Conservation (phyloP, 2,888 invertebrate species). For the Macrophya alboannulata region DNA sequence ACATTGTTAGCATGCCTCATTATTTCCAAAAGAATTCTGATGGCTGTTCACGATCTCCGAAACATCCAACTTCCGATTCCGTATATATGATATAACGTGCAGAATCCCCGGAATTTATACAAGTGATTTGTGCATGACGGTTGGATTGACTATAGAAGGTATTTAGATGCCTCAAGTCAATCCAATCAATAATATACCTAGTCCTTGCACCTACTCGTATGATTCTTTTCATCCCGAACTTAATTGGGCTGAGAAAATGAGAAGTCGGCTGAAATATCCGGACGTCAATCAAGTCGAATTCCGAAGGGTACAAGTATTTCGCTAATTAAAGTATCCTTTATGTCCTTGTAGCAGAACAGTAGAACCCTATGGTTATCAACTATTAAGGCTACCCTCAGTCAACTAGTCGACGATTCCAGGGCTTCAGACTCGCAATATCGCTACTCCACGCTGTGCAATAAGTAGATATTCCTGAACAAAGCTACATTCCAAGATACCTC, state of each 20-base stretch:
- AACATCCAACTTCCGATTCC: not conserved
- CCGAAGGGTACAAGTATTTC: not conserved
- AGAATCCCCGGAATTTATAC: not conserved
- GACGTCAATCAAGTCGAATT: conserved; percentile 23
- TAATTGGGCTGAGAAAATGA: not conserved
- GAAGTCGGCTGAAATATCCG: not conserved
- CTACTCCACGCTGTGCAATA: conserved; percentile 42
- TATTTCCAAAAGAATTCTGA: not conserved
- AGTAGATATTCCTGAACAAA: conserved; percentile 46
- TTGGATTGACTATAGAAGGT: not conserved
- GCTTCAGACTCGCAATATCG: conserved; percentile 24
- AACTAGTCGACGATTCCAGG: conserved; percentile 16
- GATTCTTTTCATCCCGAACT: not conserved
- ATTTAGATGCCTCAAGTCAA: not conserved
- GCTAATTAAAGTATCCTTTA: conserved; percentile 40
- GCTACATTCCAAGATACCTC: conserved; percentile 55
- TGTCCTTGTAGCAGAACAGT: not conserved
- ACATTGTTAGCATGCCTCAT: conserved; percentile 9
- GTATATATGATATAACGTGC: not conserved
- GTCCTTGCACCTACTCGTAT: not conserved
- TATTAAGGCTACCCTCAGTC: conserved; percentile 33
- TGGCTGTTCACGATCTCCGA: not conserved
- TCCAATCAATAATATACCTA: not conserved
- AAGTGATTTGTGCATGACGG: conserved; percentile 24
- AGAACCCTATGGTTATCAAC: conserved; percentile 28